These are phyloP conservation scores for Lithophane leautieri DNA, from an alignment of 2,888 invertebrate species.

Conservation along the genomic window DNA sequence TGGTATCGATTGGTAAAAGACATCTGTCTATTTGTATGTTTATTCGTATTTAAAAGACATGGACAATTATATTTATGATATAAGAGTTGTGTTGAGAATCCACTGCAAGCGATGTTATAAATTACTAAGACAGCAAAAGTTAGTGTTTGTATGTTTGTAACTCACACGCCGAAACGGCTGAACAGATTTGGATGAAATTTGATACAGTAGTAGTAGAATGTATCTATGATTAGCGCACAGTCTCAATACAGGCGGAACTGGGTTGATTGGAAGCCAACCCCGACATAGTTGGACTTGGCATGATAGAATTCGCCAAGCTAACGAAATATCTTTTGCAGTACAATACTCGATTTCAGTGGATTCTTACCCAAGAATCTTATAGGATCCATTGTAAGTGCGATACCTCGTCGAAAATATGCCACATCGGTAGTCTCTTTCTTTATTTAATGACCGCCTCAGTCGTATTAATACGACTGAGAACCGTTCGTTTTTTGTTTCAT, in stretches of 20 bases:
- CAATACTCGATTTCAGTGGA: conserved; percentile 29
- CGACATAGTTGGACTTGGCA: neutral
- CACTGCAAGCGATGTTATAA: conserved; percentile 49
- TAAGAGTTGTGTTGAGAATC: conserved; percentile 39
- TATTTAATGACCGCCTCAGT: too few species aligned
- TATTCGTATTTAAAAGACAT: conserved; percentile 48
- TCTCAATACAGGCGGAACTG: neutral
- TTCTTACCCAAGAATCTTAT: conserved; percentile 24
- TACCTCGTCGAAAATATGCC: neutral
- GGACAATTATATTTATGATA: conserved; percentile 32
- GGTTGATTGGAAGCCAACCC: neutral
- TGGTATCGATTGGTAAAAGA: conserved; percentile 35
- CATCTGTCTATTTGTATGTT: conserved; percentile 35
- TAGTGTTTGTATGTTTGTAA: conserved; percentile 8
- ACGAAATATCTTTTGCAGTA: neutral
- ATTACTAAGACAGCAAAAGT: conserved; percentile 20
- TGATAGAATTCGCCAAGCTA: neutral
- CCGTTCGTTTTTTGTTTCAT: too few species aligned
- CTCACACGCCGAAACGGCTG: conserved; percentile 1
- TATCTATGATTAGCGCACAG: conserved; percentile 1
- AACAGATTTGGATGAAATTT: conserved; percentile 32
- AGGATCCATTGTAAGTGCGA: conserved; percentile 30
- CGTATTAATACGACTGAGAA: too few species aligned
- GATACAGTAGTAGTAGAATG: neutral
- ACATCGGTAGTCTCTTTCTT: neutral